Conservation (phyloP, 2,888 invertebrate genomes). For the Zele albiditarsus region DNA sequence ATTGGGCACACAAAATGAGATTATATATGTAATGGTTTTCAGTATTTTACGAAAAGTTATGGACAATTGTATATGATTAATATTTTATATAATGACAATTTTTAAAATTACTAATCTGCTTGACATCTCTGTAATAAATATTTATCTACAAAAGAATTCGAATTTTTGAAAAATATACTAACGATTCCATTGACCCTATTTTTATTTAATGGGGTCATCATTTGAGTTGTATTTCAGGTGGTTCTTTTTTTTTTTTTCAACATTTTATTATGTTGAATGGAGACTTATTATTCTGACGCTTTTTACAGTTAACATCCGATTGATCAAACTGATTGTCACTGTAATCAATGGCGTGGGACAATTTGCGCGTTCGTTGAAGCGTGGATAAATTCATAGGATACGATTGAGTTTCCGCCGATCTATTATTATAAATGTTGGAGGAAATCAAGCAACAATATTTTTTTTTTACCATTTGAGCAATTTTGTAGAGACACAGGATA, state of each 20-base stretch:
- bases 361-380: slow-evolving; percentile 39
- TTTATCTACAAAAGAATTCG: no score
- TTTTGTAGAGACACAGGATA: not conserved
- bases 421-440: not conserved
- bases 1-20: not conserved
- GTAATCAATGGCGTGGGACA: slow-evolving; percentile 25
- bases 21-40: not conserved
- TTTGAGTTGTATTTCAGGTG: no score
- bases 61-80: not conserved
- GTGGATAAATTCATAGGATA: slow-evolving; percentile 38
- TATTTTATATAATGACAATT: not conserved
- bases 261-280: not conserved
- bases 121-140: no score
- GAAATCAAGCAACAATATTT: not conserved
- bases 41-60: not conserved
- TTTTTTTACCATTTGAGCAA: not conserved
- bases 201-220: no score
- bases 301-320: slow-evolving; percentile 49
- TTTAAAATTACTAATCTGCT: no score
- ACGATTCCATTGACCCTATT: no score
- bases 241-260: not conserved
- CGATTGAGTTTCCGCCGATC: slow-evolving; percentile 30
- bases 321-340: slow-evolving; percentile 33
- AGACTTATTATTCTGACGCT: not conserved
- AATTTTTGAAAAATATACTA: no score